These are phyloP conservation scores for Micrasema minimum DNA, from an alignment of 1,140 invertebrate species.

Conservation along the genomic window DNA sequence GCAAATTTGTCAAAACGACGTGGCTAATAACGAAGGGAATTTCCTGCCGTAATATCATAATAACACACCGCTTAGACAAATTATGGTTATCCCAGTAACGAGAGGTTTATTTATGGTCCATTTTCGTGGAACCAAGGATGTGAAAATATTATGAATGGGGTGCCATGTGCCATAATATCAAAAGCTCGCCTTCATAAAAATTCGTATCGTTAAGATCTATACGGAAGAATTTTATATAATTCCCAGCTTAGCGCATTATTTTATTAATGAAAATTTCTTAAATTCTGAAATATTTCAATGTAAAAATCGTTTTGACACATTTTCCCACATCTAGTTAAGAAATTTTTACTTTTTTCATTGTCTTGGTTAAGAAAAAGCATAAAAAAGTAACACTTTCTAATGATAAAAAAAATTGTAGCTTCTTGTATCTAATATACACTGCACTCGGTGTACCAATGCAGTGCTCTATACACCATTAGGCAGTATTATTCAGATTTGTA, in stretches of 20 bases:
- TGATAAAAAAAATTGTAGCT: no score
- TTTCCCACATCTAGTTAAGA: no score
- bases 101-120: constrained; percentile 11
- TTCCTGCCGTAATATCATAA: neutral
- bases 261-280: no score
- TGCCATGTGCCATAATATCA: neutral
- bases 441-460: no score
- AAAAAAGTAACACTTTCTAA: no score
- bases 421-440: no score
- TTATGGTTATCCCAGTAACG: constrained; percentile 17
- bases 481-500: no score
- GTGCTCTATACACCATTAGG: no score
- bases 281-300: no score
- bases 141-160: constrained; percentile 11
- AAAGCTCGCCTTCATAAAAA: neutral
- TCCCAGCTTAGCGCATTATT: neutral
- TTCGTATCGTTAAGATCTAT: neutral
- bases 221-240: neutral
- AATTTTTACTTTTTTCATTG: no score
- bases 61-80: constrained; percentile 20
- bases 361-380: no score
- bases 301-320: no score
- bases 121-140: constrained; percentile 14
- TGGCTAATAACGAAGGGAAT: neutral
- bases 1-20: neutral